Base-by-base conservation (phyloP, 2,797 vertebrate genomes). In the Gallinago solitaria region DNA sequence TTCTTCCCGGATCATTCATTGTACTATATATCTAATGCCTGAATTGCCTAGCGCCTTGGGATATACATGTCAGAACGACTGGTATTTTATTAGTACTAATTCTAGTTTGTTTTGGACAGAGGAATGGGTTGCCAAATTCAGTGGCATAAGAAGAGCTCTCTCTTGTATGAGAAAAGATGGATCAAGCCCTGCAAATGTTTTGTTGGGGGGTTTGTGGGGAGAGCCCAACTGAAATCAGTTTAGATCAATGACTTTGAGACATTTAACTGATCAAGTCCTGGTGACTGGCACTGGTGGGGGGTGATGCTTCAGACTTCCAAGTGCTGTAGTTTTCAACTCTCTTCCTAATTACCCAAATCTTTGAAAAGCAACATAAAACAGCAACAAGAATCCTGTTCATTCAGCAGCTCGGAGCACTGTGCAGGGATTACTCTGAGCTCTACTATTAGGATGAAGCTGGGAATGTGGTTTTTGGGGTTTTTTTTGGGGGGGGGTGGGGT, bases 221-320 rank as follows among this genome's bases (percentile, higher is more conserved):
- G 23, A 63, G 3, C 28, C 32, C 28, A 9, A n/a, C 16, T 1
- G 1, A 76, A 78, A 79, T 35, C 27, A 33, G 3, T 68, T 69
- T 37, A 47, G 21, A 60, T 23, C 41, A 12, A 43, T 54, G 37
- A 54, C n/a, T 61, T 24, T 2, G 8, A 69, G 13, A 17, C 41
- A 51, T 84, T 84, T 51, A 61, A 76, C 12, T 32, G 51, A 30
- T 47, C 15, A 41, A 41, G 21, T 32, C 39, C 33, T 63, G 15
- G 4, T 39, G 61, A 21, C 48, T 43, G 28, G 5, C 4, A 3
- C 32, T 35, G 41, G 6, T 1, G 2, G 25, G 6, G 2, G 5
- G 13, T 24, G 19, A 73, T 32, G 13, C 18, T 25, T 70, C 48
- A 45, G 32, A 28, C 15, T 74, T 65, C n/a, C 11, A 21, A 51